A percentile compares a stretch with the other conserved stretches of the same genome.
Evolutionary conservation across 2,888 invertebrate genomes (phyloP).

Genomic region (Hydrotaea cyrtoneurina): DNA sequence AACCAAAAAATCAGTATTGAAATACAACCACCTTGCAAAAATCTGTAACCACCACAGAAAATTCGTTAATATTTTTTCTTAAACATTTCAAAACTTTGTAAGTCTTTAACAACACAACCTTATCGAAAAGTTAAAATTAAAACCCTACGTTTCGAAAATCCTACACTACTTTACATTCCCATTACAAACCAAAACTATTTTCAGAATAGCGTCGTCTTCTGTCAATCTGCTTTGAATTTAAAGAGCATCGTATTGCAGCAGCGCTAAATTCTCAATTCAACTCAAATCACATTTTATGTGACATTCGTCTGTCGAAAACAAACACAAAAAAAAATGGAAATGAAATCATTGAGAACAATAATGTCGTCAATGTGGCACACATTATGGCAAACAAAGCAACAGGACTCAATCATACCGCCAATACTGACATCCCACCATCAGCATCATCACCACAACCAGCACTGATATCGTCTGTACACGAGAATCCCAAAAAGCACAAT

Average conservation of each 20-base stretch:
- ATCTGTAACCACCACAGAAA: too few relatives aligned
- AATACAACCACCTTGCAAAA: too few relatives aligned
- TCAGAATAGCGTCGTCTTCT: too few relatives aligned
- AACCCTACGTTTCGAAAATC: too few relatives aligned
- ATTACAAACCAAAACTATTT: too few relatives aligned
- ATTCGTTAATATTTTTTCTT: too few relatives aligned
- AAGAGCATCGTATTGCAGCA: not conserved
- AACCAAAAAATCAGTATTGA: too few relatives aligned
- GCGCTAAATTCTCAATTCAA: not conserved
- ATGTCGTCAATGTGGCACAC: slow-evolving; percentile 14
- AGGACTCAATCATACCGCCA: slow-evolving; percentile 5
- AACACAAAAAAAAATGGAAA: slow-evolving; percentile 12
- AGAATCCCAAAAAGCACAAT: slow-evolving; percentile 31
- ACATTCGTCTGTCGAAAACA: slow-evolving; percentile 20
- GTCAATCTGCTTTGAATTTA: too few relatives aligned
- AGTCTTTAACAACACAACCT: too few relatives aligned
- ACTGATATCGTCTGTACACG: slow-evolving; percentile 11
- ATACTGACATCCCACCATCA: not conserved
- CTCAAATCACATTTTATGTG: not conserved
- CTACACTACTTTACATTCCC: too few relatives aligned
- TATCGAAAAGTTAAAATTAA: too few relatives aligned
- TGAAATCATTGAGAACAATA: slow-evolving; percentile 24
- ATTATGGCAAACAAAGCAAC: slow-evolving; percentile 40
- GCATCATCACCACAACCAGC: not conserved
- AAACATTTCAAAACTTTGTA: too few relatives aligned